These are phyloP conservation scores for Poeciliopsis presidionis DNA, from an alignment of 2,797 vertebrate species.

Conservation along the genomic window DNA sequence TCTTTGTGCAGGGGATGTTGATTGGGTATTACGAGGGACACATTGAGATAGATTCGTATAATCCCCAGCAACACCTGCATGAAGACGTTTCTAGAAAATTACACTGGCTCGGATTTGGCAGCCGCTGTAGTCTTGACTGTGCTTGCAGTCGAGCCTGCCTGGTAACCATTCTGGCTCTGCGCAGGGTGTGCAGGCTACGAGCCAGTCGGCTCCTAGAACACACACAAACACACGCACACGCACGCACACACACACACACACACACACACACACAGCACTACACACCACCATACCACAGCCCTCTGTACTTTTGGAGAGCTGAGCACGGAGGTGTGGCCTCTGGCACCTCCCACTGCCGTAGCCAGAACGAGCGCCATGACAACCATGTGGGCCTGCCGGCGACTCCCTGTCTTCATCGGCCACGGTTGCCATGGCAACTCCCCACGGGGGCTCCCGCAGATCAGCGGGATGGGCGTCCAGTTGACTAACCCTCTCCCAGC, in stretches of 20 bases:
- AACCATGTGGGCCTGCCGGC: constrained; percentile 83
- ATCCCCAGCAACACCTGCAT: constrained; percentile 60
- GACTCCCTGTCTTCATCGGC: constrained; percentile 84
- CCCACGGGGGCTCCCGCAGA: constrained; percentile 82
- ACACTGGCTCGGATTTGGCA: constrained; percentile 49
- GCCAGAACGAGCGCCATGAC: constrained; percentile 81
- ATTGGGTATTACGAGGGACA: constrained; percentile 10
- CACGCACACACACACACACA: background rate
- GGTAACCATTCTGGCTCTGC: constrained; percentile 72
- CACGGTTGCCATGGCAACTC: constrained; percentile 84
- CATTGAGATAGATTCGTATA: constrained; percentile 35
- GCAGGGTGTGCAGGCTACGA: constrained; percentile 57
- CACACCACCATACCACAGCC: constrained; percentile 40
- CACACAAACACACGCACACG: background rate
- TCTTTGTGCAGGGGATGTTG: constrained; percentile 20
- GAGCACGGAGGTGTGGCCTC: constrained; percentile 75
- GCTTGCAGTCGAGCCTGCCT: constrained; percentile 67
- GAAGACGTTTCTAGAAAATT: constrained; percentile 44
- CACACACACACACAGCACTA: constrained; percentile 11
- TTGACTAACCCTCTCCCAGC: constrained; percentile 83
- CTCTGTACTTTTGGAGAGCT: constrained; percentile 69
- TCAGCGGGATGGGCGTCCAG: constrained; percentile 84
- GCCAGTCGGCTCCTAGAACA: constrained; percentile 48
- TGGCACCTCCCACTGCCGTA: constrained; percentile 76
- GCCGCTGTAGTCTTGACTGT: constrained; percentile 39